Evolutionary conservation across 92 coral and sea anemone genomes (phyloP), one percentile per base, ranked within the genome.

Genomic region (Metridium senile): DNA sequence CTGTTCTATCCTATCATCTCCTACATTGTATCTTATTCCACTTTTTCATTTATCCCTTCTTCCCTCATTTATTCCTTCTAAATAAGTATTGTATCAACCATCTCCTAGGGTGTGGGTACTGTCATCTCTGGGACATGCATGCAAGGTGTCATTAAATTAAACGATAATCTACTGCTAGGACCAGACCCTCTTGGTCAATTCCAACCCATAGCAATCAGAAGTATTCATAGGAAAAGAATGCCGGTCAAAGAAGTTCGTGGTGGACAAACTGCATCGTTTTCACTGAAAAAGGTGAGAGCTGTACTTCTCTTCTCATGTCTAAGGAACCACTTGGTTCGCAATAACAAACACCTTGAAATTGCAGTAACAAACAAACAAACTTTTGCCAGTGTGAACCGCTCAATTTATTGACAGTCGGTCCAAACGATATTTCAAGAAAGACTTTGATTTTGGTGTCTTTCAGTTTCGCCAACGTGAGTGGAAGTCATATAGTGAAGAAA

Each of bases 131-230:
- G 99, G 52, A 95, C 99, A 26, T 89, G 97, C 67, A 92, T 92
- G 62, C 85, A 89, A 68, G 99, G 99, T n/a, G 79, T 93, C 46
- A 95, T 95, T 59, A 88, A 84, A 18, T 84, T 95, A 64, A 95
- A 95, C 66, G 99, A 95, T 78, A 58, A 81, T 57, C 82, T 95
- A 17, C 67, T 95, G 56, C 93, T 95, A 23, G 99, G 99, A 26
- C 99, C 99, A 85, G 99, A 95, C 74, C 94, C 99, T 21, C 84
- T 95, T 16, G 99, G 99, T n/a, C 99, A 95, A 89, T 95, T 95
- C 57, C 95, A 93, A 26, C 90, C 96, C 11, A 87, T 95, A 68
- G 79, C 96, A 0, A 91, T 95, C 86, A 87, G 89, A 81, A 93
- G 96, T 49, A 95, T 95, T 29, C 99, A 95, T 70, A 94, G 99